Evolutionary conservation across 2,797 vertebrate genomes (phyloP), one percentile per base, ranked within the genome.

Genomic region (Urosaurus nigricauda): DNA sequence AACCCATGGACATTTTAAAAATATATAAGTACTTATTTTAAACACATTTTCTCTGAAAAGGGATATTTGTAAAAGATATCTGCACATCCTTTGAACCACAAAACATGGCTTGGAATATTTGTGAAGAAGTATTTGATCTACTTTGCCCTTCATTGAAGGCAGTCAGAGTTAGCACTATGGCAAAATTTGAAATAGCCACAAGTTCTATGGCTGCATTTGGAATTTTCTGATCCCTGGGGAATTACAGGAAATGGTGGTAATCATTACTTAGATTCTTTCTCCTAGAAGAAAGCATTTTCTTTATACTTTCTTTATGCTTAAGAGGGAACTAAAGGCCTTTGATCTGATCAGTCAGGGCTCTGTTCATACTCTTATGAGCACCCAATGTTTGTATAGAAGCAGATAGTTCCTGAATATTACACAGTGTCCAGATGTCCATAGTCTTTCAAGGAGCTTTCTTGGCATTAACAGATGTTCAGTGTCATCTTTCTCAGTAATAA

Each of bases 401-500:
- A 93, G 86, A 92, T 92, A 88, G 91, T 74, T 0, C 65, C 88
- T 92, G 84, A 0, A 0, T 91, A 94, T 92, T 90, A 91, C 91
- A 89, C 85, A 91, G 91, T 91, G 92, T 95, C 94, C 94, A 95
- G 93, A 93, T 95, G 93, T 94, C 94, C 86, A 80, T 78, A 11
- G 89, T 92, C 93, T 93, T 95, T 91, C 92, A 95, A 95, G 90
- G 91, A 86, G 91, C 87, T 93, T 95, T 84, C 86, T 83, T 83
- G 87, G 84, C 91, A 87, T 92, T 93, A 95, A 93, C 94, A 95
- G 95, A 94, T 95, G 95, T 94, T 96, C 94, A 83, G 60, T 73
- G 90, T 93, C 89, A 77, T 94, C 93, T 92, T 92, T 79, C 78
- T 77, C 71, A 35, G 40, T 92, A 91, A 94, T 94, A 92, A 93